phyloP scores from a whole-genome alignment of 2,113 vertebrate genomes.

The Thymallus thymallus region DNA sequence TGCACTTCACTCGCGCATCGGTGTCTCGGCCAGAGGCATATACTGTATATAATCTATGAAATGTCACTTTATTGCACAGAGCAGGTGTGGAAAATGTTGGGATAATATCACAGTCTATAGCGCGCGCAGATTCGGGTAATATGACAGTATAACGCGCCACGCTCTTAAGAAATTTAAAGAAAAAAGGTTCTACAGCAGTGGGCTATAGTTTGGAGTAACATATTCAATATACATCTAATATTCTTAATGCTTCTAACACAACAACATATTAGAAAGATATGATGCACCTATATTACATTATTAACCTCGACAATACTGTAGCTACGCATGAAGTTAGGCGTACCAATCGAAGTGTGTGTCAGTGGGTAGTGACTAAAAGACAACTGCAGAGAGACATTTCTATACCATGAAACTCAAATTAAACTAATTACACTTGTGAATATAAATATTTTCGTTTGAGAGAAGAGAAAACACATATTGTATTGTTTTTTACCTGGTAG shows the following conservation, averaged over 20 bases:
- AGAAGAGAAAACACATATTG: neutral
- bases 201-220: too few relatives aligned
- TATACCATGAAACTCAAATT: neutral
- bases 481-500: constrained; percentile 86
- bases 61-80: too few relatives aligned
- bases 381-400: neutral
- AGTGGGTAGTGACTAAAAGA: constrained; percentile 16
- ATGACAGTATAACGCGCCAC: neutral
- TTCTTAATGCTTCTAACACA: too few relatives aligned
- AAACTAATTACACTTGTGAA: neutral
- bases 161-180: neutral
- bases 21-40: neutral
- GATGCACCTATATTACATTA: too few relatives aligned
- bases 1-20: neutral
- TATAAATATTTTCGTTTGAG: neutral
- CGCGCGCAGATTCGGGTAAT: too few relatives aligned
- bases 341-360: constrained; percentile 27
- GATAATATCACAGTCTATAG: neutral
- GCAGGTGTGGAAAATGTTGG: neutral
- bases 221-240: too few relatives aligned
- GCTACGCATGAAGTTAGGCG: constrained; percentile 21
- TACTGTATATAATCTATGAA: neutral
- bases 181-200: too few relatives aligned
- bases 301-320: neutral
- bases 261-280: too few relatives aligned